Percentiles rank a stretch among this genome's conserved stretches.
Conservation (phyloP, 2,888 invertebrate species). For the Dermolepida albohirtum region DNA sequence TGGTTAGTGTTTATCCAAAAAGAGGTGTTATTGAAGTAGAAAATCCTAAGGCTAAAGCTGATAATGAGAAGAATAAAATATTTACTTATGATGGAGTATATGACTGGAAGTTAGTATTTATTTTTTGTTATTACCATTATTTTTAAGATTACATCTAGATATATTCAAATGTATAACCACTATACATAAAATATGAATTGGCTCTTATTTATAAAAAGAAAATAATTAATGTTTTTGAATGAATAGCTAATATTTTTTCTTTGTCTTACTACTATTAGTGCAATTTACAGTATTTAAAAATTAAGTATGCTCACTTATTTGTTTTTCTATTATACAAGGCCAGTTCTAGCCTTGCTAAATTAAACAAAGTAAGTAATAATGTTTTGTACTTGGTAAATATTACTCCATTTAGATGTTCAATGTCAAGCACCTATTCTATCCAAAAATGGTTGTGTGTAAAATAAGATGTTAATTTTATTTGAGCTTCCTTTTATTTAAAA, state of each 20-base stretch:
- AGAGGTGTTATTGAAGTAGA: constrained; percentile 92
- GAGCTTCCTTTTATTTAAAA: no score
- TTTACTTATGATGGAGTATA: constrained; percentile 99
- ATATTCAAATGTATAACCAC: no score
- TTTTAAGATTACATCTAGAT: no score
- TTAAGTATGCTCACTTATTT: neutral
- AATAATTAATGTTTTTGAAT: constrained; percentile 15
- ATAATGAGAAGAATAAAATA: constrained; percentile 83
- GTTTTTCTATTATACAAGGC: neutral
- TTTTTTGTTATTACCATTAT: constrained; percentile 16
- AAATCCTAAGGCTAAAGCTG: constrained; percentile 80
- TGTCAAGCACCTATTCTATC: constrained; percentile 15
- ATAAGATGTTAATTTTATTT: constrained; percentile 15
- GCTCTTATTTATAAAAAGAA: no score
- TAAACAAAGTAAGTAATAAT: neutral
- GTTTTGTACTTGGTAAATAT: constrained; percentile 1
- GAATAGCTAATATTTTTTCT: neutral
- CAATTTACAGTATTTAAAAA: neutral
- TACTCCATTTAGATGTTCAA: constrained; percentile 17
- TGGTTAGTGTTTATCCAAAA: constrained; percentile 86
- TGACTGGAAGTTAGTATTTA: constrained; percentile 76
- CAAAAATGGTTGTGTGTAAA: constrained; percentile 2
- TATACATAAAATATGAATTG: no score
- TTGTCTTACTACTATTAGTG: no score
- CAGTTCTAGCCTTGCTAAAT: neutral